Evolutionary conservation across 1,140 invertebrate genomes (phyloP).

Genomic region (Dufourea novaeangliae): DNA sequence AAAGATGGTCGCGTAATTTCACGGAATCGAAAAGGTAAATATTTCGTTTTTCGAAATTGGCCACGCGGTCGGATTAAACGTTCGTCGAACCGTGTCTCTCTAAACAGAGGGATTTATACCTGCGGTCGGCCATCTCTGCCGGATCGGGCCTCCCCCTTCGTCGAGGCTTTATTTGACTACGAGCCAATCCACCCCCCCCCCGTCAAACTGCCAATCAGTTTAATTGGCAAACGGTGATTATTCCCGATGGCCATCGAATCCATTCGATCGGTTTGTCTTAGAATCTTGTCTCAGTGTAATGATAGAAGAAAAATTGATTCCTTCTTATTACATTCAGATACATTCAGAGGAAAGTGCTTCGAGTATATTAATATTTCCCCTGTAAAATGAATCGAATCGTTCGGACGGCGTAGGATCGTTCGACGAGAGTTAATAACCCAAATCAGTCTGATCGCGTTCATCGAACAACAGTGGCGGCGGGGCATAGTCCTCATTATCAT

Average conservation of each 20-base stretch:
- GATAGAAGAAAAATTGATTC: no score
- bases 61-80: background rate
- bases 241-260: background rate
- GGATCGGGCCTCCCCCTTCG: background rate
- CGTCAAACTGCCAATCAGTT: background rate
- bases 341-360: no score
- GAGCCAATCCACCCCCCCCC: background rate
- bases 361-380: no score
- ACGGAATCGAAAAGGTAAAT: no score
- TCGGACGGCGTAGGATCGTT: no score
- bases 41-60: no score
- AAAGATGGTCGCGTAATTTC: no score
- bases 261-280: background rate
- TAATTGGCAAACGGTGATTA: background rate
- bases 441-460: background rate
- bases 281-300: no score
- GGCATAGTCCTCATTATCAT: background rate
- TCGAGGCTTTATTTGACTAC: background rate
- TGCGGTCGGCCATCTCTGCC: background rate
- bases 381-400: no score
- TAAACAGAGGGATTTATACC: constrained; percentile 7
- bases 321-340: no score
- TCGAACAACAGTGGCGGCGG: no score
- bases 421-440: background rate
- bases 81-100: background rate